Conservation (phyloP, 2,888 invertebrate genomes). For the Ichneumoninae sp. region DNA sequence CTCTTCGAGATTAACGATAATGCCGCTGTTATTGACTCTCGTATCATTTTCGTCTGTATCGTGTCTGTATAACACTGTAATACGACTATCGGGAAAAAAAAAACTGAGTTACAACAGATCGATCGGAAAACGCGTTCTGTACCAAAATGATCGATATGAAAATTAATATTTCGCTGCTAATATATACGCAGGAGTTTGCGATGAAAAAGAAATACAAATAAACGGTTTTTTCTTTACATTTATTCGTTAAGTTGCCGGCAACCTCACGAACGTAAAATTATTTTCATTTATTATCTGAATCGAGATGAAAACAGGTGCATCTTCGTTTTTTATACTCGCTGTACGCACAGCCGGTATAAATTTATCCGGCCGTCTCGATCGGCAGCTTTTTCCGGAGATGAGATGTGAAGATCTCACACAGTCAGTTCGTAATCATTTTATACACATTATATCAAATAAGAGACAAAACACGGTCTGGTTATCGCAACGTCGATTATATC, state of each 20-base stretch:
- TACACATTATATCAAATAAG: conserved; percentile 11
- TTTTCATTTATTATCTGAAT: not conserved
- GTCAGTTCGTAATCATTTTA: conserved; percentile 6
- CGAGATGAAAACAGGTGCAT: not conserved
- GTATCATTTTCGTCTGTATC: not conserved
- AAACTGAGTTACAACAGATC: conserved; percentile 3
- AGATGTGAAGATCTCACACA: not conserved
- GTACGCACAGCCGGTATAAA: conserved; percentile 1
- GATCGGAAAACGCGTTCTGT: not conserved
- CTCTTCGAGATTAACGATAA: conserved; percentile 1
- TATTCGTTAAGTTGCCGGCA: conserved; percentile 10
- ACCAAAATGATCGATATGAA: not conserved
- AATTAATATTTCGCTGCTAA: not conserved
- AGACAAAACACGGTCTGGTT: not conserved
- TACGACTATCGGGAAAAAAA: not conserved
- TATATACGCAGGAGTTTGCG: not conserved
- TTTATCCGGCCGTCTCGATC: not conserved
- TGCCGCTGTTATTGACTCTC: conserved; percentile 12
- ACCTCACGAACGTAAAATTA: not conserved
- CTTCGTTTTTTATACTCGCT: not conserved
- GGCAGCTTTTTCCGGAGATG: not conserved
- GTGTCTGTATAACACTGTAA: not conserved
- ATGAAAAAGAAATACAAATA: not conserved
- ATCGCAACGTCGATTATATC: conserved; percentile 50
- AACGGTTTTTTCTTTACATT: not conserved